These are phyloP conservation scores for Cochlearius cochlearius DNA, from an alignment of 2,113 vertebrate species.

Conservation along the genomic window DNA sequence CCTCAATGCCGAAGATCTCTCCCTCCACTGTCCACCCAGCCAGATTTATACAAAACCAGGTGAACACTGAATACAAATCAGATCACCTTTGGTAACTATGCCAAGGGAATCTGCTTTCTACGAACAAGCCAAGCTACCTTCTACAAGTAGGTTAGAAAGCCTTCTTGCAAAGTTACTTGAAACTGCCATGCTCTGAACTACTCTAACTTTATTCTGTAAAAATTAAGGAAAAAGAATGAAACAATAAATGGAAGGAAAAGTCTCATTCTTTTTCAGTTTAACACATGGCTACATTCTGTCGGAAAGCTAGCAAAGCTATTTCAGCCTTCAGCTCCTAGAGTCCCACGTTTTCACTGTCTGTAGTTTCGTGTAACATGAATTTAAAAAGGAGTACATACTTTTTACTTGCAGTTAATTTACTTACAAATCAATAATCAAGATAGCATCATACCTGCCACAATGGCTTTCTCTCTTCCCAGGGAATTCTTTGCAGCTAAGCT, in stretches of 20 bases:
- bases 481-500: background rate
- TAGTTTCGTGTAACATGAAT: background rate
- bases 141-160: background rate
- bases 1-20: background rate
- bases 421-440: background rate
- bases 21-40: background rate
- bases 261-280: background rate
- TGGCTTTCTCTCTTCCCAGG: background rate
- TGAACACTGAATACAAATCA: background rate
- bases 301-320: background rate
- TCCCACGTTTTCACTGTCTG: background rate
- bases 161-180: background rate
- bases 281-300: background rate
- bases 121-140: background rate
- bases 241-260: background rate
- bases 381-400: background rate
- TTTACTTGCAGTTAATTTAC: background rate
- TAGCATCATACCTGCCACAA: constrained; percentile 65
- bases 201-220: background rate
- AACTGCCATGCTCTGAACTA: background rate
- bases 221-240: background rate
- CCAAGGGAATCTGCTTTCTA: background rate
- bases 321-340: background rate
- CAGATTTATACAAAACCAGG: background rate
- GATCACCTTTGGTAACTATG: background rate